A percentile compares a stretch with the other conserved stretches of the same genome.
These are phyloP conservation scores for Sisyra terminalis DNA, from an alignment of 2,888 invertebrate genomes.

Conservation along the genomic window DNA sequence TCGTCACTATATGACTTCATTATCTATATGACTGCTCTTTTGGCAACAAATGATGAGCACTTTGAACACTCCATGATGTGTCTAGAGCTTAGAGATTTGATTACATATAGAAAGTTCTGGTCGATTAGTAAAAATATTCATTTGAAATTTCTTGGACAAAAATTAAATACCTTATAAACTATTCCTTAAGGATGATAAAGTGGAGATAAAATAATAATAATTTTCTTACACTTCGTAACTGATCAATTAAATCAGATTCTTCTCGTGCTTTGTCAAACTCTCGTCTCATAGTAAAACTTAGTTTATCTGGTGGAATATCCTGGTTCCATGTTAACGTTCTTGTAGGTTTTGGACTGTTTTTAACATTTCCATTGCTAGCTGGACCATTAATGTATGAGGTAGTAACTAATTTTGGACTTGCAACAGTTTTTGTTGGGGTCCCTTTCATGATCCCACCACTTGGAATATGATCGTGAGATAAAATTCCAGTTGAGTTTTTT, in stretches of 20 bases:
- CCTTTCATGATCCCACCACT: conserved; percentile 9
- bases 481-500: conserved; percentile 38
- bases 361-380: conserved; percentile 23
- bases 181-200: no score
- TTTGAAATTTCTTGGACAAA: no score
- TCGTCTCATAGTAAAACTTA: conserved; percentile 82
- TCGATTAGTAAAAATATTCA: no score
- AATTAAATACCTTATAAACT: neutral
- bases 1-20: no score
- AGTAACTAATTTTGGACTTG: conserved; percentile 33
- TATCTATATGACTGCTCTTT: no score
- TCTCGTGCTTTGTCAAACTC: conserved; percentile 85
- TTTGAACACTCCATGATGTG: neutral
- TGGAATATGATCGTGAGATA: conserved; percentile 39
- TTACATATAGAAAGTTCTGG: no score
- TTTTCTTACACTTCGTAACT: conserved; percentile 57
- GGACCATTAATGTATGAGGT: conserved; percentile 40
- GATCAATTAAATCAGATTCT: conserved; percentile 70
- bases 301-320: conserved; percentile 51
- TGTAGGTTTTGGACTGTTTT: conserved; percentile 14
- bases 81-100: neutral
- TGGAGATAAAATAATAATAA: neutral
- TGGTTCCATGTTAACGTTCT: conserved; percentile 56
- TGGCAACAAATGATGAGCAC: no score
- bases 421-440: conserved; percentile 19